Percentiles rank a stretch among this genome's conserved stretches.
These are phyloP conservation scores for Danio albolineatus DNA, from an alignment of 2,797 vertebrate species.

Conservation along the genomic window DNA sequence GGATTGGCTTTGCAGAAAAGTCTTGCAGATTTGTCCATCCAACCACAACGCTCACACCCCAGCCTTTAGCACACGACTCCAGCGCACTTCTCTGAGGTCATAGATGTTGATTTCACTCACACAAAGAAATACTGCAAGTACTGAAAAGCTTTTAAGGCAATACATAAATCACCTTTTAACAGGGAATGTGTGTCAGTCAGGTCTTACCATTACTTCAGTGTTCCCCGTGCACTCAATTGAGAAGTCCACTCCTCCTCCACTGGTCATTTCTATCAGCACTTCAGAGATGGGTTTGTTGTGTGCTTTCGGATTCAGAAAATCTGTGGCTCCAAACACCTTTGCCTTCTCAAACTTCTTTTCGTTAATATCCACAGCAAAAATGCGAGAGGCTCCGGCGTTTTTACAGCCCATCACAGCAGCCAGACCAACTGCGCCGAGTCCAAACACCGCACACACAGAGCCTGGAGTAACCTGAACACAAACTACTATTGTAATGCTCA, in stretches of 20 bases:
- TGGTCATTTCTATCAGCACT: conserved; percentile 87
- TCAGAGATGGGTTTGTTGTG: conserved; percentile 85
- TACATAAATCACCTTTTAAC: not conserved
- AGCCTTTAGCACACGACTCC: conserved; percentile 88
- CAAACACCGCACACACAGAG: conserved; percentile 92
- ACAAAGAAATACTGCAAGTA: not conserved
- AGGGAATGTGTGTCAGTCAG: not conserved
- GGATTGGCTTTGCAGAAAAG: conserved; percentile 84
- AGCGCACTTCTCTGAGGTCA: conserved; percentile 85
- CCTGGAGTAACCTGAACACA: conserved; percentile 86
- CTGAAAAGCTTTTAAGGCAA: not conserved
- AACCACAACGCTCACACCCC: conserved; percentile 90
- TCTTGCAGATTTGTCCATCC: conserved; percentile 89
- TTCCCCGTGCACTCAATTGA: conserved; percentile 94
- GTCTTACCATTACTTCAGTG: conserved; percentile 88
- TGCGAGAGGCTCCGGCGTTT: conserved; percentile 87
- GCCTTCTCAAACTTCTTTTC: conserved; percentile 89
- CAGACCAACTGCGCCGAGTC: conserved; percentile 92
- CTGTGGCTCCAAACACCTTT: conserved; percentile 89
- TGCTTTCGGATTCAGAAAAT: conserved; percentile 90
- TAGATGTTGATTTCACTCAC: not conserved
- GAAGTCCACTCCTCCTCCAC: conserved; percentile 92
- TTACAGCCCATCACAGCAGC: conserved; percentile 96
- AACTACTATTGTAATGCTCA: not conserved
- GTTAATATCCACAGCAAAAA: conserved; percentile 91